phyloP scores from a whole-genome alignment of 2,113 vertebrate genomes.

The Macroglossus sobrinus region DNA sequence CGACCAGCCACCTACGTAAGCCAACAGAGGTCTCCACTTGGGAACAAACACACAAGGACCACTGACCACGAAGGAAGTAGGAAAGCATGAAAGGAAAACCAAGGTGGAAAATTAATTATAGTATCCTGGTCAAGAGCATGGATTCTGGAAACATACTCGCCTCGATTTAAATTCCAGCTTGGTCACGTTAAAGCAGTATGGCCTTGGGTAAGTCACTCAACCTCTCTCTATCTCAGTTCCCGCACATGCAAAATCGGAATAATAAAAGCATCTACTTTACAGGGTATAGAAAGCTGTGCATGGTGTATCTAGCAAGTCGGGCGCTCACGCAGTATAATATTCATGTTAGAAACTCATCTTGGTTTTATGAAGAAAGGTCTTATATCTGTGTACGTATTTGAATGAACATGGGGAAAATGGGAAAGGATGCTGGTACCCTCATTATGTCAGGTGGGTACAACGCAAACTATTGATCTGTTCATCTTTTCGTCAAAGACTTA shows the following conservation, averaged over 20 bases:
- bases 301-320: background rate
- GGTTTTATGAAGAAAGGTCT: background rate
- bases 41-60: background rate
- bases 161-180: background rate
- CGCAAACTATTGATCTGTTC: background rate
- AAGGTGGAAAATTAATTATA: background rate
- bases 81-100: background rate
- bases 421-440: background rate
- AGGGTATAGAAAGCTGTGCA: background rate
- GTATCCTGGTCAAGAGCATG: background rate
- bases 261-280: background rate
- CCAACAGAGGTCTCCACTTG: background rate
- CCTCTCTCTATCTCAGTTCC: background rate
- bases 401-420: background rate
- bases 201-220: background rate
- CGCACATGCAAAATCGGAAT: background rate
- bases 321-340: background rate
- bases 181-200: background rate
- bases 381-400: background rate
- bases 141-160: background rate
- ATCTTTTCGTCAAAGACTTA: background rate
- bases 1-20: background rate
- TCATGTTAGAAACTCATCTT: background rate
- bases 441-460: background rate
- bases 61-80: background rate